Evolutionary conservation across 2,888 invertebrate species (phyloP), one percentile per base, ranked within the genome.

Genomic region (Chrysolina oricalcia): DNA sequence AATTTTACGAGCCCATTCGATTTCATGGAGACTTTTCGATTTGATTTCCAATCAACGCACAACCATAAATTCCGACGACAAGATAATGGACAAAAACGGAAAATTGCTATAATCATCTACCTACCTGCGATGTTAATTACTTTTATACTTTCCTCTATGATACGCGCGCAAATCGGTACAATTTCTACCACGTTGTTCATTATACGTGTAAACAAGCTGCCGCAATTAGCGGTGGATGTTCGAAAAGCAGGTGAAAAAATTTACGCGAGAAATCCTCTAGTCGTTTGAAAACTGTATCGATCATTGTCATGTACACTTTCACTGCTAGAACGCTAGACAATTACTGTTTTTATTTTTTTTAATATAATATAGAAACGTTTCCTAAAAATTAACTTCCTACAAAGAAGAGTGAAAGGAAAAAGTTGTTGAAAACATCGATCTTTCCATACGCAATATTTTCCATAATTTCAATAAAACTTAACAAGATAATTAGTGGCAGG

Each of bases 91-190:
- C 23, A 27, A 59, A 59, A 59, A 59, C 59, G 27, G 59, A 59
- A 59, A 35, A 59, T 59, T 59, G 35, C 59, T 35, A 35, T 59
- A 23, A 59, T 59, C 59, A 59, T 59, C 59, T 59, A 13, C 56
- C 59, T 59, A 21, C 53, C 56, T 56, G n/a, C 59, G 23, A 59
- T 35, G 59, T 59, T 59, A 59, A 59, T 59, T 59, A n/a, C 59
- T 13, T 23, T 59, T 13, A 17, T 59, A 59, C 59, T 59, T 59
- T 59, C 59, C 35, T 27, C 59, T 59, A 10, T 59, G 59, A 59
- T 59, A 59, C 10, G 59, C 27, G 59, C 1, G 35, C 35, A 59
- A 59, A 27, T 59, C n/a, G 59, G n/a, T 35, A n/a, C 59, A 59
- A 59, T 59, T 35, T 59, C 59, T 59, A 59, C 23, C 27, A 23